These are phyloP conservation scores for Platysternon megacephalum DNA, from an alignment of 2,113 vertebrate genomes.

Conservation along the genomic window DNA sequence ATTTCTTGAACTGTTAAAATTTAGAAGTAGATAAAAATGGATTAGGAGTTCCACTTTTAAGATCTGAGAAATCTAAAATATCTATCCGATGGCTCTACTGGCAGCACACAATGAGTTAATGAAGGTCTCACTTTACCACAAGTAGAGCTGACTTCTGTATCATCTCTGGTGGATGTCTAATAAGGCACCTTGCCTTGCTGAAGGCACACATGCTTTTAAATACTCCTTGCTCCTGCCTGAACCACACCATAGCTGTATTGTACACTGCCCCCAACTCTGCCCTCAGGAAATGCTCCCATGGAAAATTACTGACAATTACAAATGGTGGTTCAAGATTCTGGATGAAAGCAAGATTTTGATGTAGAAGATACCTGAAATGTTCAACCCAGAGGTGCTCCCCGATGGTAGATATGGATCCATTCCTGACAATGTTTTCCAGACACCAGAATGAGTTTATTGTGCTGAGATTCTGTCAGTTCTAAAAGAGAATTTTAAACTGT, in stretches of 20 bases:
- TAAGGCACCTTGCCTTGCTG: not conserved
- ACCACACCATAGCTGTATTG: not conserved
- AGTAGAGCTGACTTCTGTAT: not conserved
- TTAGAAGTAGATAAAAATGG: not conserved
- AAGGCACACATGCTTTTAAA: not conserved
- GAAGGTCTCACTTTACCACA: not conserved
- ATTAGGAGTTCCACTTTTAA: not conserved
- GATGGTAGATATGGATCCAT: not conserved
- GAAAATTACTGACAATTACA: not conserved
- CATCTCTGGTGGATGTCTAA: not conserved
- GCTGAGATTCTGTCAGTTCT: not conserved
- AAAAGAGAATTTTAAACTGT: not conserved
- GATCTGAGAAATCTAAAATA: not conserved
- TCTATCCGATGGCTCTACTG: not conserved
- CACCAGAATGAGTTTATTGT: not conserved
- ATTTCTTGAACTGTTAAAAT: not conserved
- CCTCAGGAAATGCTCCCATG: not conserved
- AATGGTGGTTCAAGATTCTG: not conserved
- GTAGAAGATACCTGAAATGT: not conserved
- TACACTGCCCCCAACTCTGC: not conserved
- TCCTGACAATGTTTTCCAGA: not conserved
- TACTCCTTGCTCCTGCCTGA: not conserved
- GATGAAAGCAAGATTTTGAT: not conserved
- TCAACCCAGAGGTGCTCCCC: not conserved
- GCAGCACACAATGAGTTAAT: not conserved